Base-by-base conservation (phyloP, 2,797 vertebrate species). In the Pelodytes ibericus region DNA sequence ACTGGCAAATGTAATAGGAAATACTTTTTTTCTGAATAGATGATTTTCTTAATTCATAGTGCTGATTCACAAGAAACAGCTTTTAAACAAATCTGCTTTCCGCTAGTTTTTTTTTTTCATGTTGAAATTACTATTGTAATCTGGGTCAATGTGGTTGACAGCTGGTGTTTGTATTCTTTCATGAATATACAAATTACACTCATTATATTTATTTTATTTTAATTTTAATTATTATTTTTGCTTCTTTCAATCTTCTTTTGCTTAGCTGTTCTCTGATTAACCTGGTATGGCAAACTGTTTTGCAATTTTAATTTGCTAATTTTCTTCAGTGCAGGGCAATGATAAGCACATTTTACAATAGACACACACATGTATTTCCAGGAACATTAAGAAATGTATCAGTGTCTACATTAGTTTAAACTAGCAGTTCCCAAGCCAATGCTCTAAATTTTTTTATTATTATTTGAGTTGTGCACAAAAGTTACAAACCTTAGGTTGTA, bases 131-230 rank as follows among this genome's bases (percentile, higher is more conserved):
- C 49, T 24, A 53, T 22, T 53, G 49, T 53, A 53, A 53, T 53
- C 20, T 53, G 49, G 49, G 49, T 53, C 49, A 53, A 53, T 53
- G 49, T 1, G 24, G 6, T 24, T 53, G 49, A 53, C 49, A 53
- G 49, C 49, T 53, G 49, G 49, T 53, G 49, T 53, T 53, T 53
- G 49, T 53, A 20, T 53, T 53, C 49, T 53, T 53, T 53, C n/a
- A 7, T 53, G 49, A 24, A 53, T 53, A 53, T 53, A 20, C 20
- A 53, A 20, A 53, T 53, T 53, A 53, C 20, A 24, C 49, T 53
- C 49, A 53, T 53, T 53, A 53, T 20, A 53, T 53, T 53, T 53
- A 53, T 53, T 53, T 53, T n/a, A 53, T 16, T 53, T 53, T 53
- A n/a, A 53, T 53, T 49, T 22, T 22, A 53, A 53, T 53, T 53